phyloP scores from a whole-genome alignment of 1,140 invertebrate genomes.

The Catajapyx aquilonaris region DNA sequence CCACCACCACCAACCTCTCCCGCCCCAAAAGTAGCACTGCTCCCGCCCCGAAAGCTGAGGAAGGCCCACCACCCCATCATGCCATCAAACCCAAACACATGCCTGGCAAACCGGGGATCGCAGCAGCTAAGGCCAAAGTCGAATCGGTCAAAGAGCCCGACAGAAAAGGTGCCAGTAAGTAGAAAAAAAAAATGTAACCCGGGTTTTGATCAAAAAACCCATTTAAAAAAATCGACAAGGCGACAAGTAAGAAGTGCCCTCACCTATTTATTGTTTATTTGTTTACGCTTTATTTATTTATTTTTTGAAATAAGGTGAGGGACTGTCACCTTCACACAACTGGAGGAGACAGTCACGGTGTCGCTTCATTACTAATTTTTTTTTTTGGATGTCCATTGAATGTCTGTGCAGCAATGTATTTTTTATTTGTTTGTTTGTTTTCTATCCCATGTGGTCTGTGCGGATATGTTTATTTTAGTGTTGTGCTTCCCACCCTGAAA shows the following conservation, averaged over 20 bases:
- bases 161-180: conserved; percentile 10
- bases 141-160: conserved; percentile 8
- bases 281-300: background rate
- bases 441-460: too few relatives aligned
- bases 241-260: background rate
- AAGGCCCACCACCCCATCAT: conserved; percentile 11
- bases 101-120: conserved; percentile 11
- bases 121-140: conserved; percentile 2
- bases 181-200: too few relatives aligned
- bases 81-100: conserved; percentile 10
- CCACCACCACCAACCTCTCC: conserved; percentile 23
- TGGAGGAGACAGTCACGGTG: too few relatives aligned
- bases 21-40: conserved; percentile 27
- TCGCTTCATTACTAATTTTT: too few relatives aligned
- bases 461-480: too few relatives aligned
- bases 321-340: too few relatives aligned
- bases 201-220: background rate
- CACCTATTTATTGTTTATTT: background rate
- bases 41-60: conserved; percentile 10
- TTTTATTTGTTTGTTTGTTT: too few relatives aligned
- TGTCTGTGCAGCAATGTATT: too few relatives aligned
- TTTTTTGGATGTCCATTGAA: too few relatives aligned
- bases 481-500: too few relatives aligned
- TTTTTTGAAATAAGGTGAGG: background rate
- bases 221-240: background rate